A percentile compares a stretch with the other conserved stretches of the same genome.
These are phyloP conservation scores for Sepioteuthis lessoniana DNA, from an alignment of 2,888 invertebrate species.

Conservation along the genomic window DNA sequence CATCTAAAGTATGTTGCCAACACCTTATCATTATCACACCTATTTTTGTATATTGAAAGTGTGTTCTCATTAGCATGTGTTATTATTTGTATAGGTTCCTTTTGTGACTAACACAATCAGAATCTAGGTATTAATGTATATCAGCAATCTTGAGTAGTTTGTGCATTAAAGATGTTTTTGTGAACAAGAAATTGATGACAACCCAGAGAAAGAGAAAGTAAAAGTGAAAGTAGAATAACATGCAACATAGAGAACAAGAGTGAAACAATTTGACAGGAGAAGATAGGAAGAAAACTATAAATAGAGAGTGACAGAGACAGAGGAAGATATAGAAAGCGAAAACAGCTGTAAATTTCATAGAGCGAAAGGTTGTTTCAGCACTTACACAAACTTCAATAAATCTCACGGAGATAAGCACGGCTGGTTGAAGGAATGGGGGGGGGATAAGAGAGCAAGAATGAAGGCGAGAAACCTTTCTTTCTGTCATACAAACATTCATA, in stretches of 20 bases:
- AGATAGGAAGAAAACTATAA: background rate
- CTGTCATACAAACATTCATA: background rate
- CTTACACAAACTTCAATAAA: background rate
- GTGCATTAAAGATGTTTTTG: background rate
- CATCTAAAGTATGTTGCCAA: background rate
- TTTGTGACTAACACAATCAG: conserved; percentile 21
- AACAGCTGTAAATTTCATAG: background rate
- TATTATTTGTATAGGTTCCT: conserved; percentile 1
- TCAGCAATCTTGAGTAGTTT: background rate
- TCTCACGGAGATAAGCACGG: background rate
- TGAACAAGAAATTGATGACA: conserved; percentile 33
- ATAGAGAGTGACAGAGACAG: background rate
- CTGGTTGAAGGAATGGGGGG: background rate
- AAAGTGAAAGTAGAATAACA: background rate
- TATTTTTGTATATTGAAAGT: background rate
- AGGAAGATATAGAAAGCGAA: background rate
- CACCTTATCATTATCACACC: background rate
- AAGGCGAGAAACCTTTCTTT: conserved; percentile 1
- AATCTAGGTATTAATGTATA: conserved; percentile 13
- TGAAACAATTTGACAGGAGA: background rate
- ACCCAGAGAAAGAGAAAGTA: background rate
- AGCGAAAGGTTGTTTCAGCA: background rate
- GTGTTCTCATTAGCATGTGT: conserved; percentile 20
- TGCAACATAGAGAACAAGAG: background rate
- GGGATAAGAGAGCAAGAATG: background rate